phyloP scores from a whole-genome alignment of 2,888 invertebrate genomes.

The Salpingus planirostris region DNA sequence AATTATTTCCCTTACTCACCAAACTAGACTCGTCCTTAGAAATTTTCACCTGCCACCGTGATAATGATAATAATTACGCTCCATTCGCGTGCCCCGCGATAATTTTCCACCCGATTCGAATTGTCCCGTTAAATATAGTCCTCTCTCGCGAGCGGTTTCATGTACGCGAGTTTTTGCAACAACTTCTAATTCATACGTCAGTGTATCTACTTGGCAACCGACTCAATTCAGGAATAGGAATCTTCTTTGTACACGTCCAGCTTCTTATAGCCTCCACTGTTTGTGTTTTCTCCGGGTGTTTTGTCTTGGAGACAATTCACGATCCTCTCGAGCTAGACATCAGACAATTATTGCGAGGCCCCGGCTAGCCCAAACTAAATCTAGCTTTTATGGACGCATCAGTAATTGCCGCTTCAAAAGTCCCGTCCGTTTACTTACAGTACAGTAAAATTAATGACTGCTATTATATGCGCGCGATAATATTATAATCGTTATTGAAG shows the following conservation, averaged over 20 bases:
- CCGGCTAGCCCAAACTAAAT: too few species aligned
- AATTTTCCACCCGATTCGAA: conserved; percentile 9
- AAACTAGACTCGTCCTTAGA: conserved; percentile 1
- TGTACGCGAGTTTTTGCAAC: conserved; percentile 8
- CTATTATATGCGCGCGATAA: too few species aligned
- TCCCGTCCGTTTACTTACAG: too few species aligned
- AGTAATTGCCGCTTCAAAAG: too few species aligned
- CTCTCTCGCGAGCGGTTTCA: conserved; percentile 1
- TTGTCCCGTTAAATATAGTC: conserved; percentile 16
- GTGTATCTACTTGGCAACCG: conserved; percentile 16
- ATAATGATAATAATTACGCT: too few species aligned
- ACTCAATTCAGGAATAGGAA: conserved; percentile 22
- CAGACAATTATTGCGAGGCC: too few species aligned
- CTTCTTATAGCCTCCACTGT: conserved; percentile 5
- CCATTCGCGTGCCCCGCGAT: too few species aligned
- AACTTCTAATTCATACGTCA: conserved; percentile 17
- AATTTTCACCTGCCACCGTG: too few species aligned
- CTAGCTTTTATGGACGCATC: too few species aligned
- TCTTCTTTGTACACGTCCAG: conserved; percentile 26
- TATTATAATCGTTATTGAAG: too few species aligned
- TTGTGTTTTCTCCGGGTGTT: conserved; percentile 25
- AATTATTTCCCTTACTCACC: conserved; percentile 13
- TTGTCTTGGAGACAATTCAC: conserved; percentile 27
- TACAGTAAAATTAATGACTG: too few species aligned
- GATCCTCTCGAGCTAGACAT: conserved; percentile 4